phyloP scores from a whole-genome alignment of 2,888 invertebrate genomes.

The Amorpha juglandis region DNA sequence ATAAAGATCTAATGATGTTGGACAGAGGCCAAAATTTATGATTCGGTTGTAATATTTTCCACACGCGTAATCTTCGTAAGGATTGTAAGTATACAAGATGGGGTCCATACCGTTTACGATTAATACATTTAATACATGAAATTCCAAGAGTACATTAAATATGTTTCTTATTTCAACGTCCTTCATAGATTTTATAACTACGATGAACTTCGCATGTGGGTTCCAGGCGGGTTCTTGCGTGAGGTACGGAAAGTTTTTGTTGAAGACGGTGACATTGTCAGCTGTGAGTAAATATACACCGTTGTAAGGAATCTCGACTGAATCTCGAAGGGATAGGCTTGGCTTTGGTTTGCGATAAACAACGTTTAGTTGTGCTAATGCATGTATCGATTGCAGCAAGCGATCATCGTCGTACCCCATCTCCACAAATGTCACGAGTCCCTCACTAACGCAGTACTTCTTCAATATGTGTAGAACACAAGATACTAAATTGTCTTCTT shows the following conservation, averaged over 20 bases:
- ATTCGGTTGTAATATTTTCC: conserved; percentile 57
- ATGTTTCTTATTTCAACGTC: conserved; percentile 40
- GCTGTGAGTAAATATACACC: conserved; percentile 49
- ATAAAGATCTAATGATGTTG: conserved; percentile 41
- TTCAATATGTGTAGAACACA: conserved; percentile 37
- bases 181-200: conserved; percentile 45
- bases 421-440: conserved; percentile 36
- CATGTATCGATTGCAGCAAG: conserved; percentile 38
- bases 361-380: conserved; percentile 27
- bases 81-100: conserved; percentile 60
- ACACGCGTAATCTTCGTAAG: conserved; percentile 62
- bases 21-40: conserved; percentile 53
- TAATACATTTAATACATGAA: conserved; percentile 51
- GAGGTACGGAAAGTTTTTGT: conserved; percentile 36
- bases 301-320: conserved; percentile 22
- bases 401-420: conserved; percentile 31
- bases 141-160: conserved; percentile 51
- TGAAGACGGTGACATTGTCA: conserved; percentile 38
- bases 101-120: conserved; percentile 50
- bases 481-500: conserved; percentile 14
- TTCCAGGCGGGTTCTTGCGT: conserved; percentile 52
- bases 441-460: conserved; percentile 37
- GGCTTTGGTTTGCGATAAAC: conserved; percentile 7
- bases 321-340: no score
- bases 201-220: conserved; percentile 51